Evolutionary conservation across 2,797 vertebrate genomes (phyloP).

Genomic region (Ibycter americanus): DNA sequence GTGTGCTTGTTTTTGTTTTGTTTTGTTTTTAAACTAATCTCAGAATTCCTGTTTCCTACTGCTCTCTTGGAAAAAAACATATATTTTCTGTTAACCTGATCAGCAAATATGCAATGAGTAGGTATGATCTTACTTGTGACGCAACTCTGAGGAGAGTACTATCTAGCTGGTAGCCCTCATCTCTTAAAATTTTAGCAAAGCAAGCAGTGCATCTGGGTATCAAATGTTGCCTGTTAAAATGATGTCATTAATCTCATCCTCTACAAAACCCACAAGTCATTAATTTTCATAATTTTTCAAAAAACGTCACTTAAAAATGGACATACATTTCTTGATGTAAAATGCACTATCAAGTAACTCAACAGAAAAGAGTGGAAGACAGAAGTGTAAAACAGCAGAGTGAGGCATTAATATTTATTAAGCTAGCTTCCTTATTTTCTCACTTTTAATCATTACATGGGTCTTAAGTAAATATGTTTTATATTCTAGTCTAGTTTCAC

Average conservation of each 20-base stretch:
- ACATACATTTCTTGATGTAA: not conserved
- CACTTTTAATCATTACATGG: slow-evolving; percentile 19
- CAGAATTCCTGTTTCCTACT: not conserved
- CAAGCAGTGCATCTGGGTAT: not conserved
- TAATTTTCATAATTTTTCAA: not conserved
- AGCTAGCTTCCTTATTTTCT: not conserved
- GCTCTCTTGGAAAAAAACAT: not conserved
- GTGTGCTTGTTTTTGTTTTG: no score
- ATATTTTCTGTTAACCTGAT: not conserved
- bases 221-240: not conserved
- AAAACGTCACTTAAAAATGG: not conserved
- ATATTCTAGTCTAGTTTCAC: slow-evolving; percentile 18
- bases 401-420: not conserved
- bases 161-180: not conserved
- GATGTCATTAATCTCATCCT: not conserved
- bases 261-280: not conserved
- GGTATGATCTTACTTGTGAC: not conserved
- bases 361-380: not conserved
- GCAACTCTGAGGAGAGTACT: not conserved
- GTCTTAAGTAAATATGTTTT: slow-evolving; percentile 10
- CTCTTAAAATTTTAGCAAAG: not conserved
- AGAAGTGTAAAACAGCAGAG: not conserved
- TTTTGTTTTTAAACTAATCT: not conserved
- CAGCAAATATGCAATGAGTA: not conserved
- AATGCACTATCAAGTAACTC: not conserved